Percentiles rank a stretch among this genome's conserved stretches.
Conservation (phyloP, 2,888 invertebrate species). For the Orthosia incerta region DNA sequence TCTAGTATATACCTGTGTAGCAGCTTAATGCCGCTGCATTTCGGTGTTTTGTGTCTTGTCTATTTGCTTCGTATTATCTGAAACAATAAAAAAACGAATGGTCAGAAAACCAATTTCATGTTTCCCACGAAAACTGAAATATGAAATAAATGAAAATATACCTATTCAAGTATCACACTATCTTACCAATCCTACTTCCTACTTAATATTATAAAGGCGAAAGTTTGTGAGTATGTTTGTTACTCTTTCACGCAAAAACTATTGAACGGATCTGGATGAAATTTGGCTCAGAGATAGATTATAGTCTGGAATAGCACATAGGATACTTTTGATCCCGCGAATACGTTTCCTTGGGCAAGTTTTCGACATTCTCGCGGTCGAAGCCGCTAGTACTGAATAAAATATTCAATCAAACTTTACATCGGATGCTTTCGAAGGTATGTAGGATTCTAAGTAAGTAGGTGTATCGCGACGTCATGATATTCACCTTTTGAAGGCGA, state of each 20-base stretch:
- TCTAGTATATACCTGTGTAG: constrained; percentile 78
- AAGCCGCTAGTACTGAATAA: neutral
- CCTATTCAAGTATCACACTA: no score
- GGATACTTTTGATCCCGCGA: no score
- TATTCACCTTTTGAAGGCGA: constrained; percentile 74
- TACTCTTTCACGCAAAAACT: no score
- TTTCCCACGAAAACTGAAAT: neutral
- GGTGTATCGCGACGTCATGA: constrained; percentile 58
- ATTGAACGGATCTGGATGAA: no score
- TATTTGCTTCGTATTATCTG: constrained; percentile 71
- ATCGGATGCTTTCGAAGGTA: constrained; percentile 14
- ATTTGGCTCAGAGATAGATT: no score
- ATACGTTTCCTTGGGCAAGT: no score
- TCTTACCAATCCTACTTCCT: no score
- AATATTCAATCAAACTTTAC: neutral
- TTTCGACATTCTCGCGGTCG: no score
- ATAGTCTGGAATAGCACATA: no score
- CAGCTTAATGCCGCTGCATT: constrained; percentile 90
- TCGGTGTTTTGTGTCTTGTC: constrained; percentile 69
- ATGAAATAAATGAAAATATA: neutral
- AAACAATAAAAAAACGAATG: constrained; percentile 67
- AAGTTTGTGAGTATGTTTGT: no score
- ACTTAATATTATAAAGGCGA: no score
- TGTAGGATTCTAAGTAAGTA: constrained; percentile 23
- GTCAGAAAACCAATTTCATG: neutral